A percentile compares a stretch with the other conserved stretches of the same genome.
Conservation (phyloP, 2,888 invertebrate species). For the Colostygia pectinataria region DNA sequence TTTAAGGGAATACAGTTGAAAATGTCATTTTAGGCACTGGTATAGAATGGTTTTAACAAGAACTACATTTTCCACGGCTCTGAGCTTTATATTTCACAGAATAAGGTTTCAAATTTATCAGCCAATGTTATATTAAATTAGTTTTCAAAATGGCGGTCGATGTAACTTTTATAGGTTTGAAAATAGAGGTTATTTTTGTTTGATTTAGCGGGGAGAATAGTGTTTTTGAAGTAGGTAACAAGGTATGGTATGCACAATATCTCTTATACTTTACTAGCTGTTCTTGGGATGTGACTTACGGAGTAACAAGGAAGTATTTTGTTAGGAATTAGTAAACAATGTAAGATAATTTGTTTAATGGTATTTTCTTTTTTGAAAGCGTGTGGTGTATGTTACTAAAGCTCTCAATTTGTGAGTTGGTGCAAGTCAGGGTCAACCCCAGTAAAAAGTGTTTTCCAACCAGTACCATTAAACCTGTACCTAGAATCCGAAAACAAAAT, state of each 20-base stretch:
- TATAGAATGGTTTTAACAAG: not conserved
- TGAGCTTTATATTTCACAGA: not conserved
- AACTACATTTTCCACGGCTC: not conserved
- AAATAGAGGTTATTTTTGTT: constrained; percentile 14
- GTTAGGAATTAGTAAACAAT: constrained; percentile 15
- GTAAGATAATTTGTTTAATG: not conserved
- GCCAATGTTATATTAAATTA: not conserved
- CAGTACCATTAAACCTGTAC: too few species aligned
- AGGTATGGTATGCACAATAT: constrained; percentile 22
- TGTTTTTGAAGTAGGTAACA: constrained; percentile 9
- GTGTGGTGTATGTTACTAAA: too few species aligned
- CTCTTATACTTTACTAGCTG: constrained; percentile 17
- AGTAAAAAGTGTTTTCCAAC: too few species aligned
- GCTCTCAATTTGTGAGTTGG: not conserved
- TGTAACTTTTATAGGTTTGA: constrained; percentile 11
- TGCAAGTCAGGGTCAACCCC: too few species aligned
- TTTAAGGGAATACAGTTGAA: not conserved
- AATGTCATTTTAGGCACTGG: not conserved
- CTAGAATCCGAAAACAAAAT: too few species aligned
- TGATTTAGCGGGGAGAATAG: not conserved
- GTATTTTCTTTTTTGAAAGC: not conserved
- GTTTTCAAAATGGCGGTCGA: constrained; percentile 14
- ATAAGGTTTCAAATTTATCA: constrained; percentile 7
- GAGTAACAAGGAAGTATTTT: constrained; percentile 16
- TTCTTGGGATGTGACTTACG: constrained; percentile 6